Conservation (phyloP, 2,797 vertebrate species). For the Pagetopsis macropterus region DNA sequence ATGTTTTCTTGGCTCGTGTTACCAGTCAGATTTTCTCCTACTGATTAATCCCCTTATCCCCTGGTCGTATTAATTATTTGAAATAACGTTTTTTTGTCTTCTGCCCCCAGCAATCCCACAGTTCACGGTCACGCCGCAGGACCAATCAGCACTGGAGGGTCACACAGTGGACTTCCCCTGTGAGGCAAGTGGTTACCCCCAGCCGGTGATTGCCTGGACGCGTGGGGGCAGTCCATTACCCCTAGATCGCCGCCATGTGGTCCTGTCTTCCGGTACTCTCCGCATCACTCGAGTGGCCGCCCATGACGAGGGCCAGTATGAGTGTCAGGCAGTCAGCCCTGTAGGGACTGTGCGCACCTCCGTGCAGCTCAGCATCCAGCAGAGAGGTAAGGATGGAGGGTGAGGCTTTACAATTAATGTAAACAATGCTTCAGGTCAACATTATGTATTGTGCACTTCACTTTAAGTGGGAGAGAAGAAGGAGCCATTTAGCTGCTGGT, state of each 20-base stretch:
- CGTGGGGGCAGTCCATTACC: conserved; percentile 93
- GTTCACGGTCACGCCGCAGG: conserved; percentile 92
- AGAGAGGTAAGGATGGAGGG: conserved; percentile 85
- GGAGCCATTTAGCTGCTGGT: neutral
- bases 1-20: neutral
- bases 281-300: conserved; percentile 91
- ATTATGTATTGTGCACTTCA: neutral
- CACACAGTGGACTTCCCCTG: conserved; percentile 96
- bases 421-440: neutral
- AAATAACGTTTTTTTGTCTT: neutral
- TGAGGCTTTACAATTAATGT: neutral
- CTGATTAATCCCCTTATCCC: neutral
- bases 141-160: conserved; percentile 91
- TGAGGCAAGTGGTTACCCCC: conserved; percentile 92
- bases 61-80: neutral
- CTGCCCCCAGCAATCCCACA: conserved; percentile 88
- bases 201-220: conserved; percentile 96
- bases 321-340: conserved; percentile 96
- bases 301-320: conserved; percentile 96
- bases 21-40: neutral
- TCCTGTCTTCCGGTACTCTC: conserved; percentile 90
- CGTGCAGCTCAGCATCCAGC: conserved; percentile 91
- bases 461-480: no score
- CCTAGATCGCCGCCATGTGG: conserved; percentile 90
- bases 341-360: conserved; percentile 88